A percentile compares a stretch with the other conserved stretches of the same genome.
Evolutionary conservation across 53 echinoderm and acorn worm genomes (phyloP).

Genomic region (Hippasteria phrygiana): DNA sequence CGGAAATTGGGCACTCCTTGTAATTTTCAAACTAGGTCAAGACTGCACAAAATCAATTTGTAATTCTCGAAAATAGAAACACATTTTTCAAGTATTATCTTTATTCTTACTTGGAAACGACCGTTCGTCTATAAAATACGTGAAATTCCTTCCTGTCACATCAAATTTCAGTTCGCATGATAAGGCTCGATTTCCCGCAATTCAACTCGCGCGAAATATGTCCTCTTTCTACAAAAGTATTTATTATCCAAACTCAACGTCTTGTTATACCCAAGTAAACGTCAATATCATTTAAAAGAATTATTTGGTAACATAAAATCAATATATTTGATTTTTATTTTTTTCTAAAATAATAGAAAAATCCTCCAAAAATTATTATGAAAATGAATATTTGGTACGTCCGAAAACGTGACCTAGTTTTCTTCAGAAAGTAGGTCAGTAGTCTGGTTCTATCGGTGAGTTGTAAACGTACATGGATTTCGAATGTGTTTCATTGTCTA

Average conservation of each 20-base stretch:
- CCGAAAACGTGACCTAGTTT: neutral
- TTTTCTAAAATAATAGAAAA: too few species aligned
- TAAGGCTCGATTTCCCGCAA: neutral
- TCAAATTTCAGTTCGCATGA: too few species aligned
- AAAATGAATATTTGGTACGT: neutral
- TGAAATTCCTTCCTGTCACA: neutral
- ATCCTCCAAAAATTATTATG: too few species aligned
- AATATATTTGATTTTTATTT: too few species aligned
- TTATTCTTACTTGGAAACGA: too few species aligned
- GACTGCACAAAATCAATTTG: too few species aligned
- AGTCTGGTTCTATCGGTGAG: neutral
- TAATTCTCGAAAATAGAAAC: too few species aligned
- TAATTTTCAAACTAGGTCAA: too few species aligned
- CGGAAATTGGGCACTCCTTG: too few species aligned
- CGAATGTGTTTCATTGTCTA: neutral
- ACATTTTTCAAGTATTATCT: too few species aligned
- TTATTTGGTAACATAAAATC: neutral
- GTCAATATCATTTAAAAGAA: neutral
- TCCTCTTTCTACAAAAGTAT: neutral
- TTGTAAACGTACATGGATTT: neutral
- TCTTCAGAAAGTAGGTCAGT: conserved; percentile 13
- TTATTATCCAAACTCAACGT: neutral
- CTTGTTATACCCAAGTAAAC: neutral
- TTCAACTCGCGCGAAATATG: neutral
- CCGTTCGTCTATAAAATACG: too few species aligned